Evolutionary conservation across 2,797 vertebrate genomes (phyloP).

Genomic region (Spheniscus humboldti): DNA sequence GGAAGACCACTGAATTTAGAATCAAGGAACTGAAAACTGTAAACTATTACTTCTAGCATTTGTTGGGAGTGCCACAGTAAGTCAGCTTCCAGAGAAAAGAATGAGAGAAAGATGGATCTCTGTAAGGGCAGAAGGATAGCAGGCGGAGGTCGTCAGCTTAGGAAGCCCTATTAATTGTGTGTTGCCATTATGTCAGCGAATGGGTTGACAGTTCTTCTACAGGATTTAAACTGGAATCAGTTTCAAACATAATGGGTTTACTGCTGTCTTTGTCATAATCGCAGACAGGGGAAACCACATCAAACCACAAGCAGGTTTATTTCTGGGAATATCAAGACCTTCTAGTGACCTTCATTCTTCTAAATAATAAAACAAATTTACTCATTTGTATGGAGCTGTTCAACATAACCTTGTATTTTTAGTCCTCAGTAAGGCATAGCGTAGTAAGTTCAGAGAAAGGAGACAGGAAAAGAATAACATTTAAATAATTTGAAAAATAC

Average conservation of each 20-base stretch:
- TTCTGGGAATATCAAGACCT: not conserved
- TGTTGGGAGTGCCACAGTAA: not conserved
- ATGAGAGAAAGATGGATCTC: not conserved
- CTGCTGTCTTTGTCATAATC: not conserved
- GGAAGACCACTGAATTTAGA: not conserved
- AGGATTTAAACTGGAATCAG: not conserved
- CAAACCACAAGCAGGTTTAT: not conserved
- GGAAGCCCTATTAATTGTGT: fast-evolving
- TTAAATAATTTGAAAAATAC: slow-evolving; percentile 32
- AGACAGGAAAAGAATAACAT: not conserved
- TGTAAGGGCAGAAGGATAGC: not conserved
- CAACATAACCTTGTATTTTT: not conserved
- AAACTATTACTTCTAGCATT: not conserved
- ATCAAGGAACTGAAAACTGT: not conserved
- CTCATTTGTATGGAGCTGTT: not conserved
- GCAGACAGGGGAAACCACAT: not conserved
- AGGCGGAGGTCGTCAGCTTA: not conserved
- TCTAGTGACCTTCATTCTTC: not conserved
- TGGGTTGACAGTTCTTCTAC: not conserved
- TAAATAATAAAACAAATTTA: not conserved
- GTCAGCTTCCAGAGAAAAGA: not conserved
- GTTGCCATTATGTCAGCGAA: not conserved
- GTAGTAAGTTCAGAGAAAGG: not conserved
- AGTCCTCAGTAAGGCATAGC: not conserved
- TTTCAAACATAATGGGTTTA: not conserved